Evolutionary conservation across 2,113 vertebrate species (phyloP).

Genomic region (Girardinichthys multiradiatus): DNA sequence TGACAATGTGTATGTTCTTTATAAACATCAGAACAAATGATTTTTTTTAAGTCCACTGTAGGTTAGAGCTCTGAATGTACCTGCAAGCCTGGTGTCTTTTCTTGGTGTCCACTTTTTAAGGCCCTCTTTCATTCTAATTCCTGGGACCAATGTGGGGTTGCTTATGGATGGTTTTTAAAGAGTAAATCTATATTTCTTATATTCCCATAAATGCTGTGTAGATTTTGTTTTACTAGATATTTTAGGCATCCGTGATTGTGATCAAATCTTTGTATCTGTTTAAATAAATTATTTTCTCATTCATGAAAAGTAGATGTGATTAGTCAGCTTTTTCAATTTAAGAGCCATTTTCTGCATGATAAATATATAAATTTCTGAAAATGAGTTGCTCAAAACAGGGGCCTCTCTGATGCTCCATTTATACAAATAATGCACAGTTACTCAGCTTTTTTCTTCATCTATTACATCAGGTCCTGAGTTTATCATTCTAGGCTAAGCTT

Average conservation of each 20-base stretch:
- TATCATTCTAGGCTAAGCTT: too few relatives aligned
- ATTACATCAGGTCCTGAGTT: too few relatives aligned
- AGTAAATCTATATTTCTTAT: conserved; percentile 76
- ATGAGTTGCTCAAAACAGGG: background rate
- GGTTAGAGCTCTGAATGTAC: conserved; percentile 68
- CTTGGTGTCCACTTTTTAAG: conserved; percentile 74
- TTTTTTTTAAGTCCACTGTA: conserved; percentile 64
- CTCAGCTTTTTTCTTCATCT: too few relatives aligned
- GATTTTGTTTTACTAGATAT: conserved; percentile 56
- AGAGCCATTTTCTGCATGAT: background rate
- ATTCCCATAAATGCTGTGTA: conserved; percentile 72
- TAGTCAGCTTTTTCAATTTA: background rate
- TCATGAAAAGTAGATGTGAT: conserved; percentile 25
- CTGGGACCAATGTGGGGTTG: conserved; percentile 76
- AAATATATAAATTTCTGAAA: background rate
- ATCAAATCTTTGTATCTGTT: conserved; percentile 72
- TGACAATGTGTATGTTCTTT: conserved; percentile 61
- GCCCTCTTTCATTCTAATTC: conserved; percentile 63
- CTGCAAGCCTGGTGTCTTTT: conserved; percentile 42
- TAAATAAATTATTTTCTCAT: conserved; percentile 77
- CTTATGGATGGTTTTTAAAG: conserved; percentile 72
- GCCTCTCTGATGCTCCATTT: too few relatives aligned
- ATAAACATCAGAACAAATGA: conserved; percentile 62
- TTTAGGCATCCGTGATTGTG: conserved; percentile 70
- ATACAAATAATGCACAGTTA: too few relatives aligned